Percentiles rank a stretch among this genome's conserved stretches.
Evolutionary conservation across 2,797 vertebrate species (phyloP).

Genomic region (Muscicapa striata): DNA sequence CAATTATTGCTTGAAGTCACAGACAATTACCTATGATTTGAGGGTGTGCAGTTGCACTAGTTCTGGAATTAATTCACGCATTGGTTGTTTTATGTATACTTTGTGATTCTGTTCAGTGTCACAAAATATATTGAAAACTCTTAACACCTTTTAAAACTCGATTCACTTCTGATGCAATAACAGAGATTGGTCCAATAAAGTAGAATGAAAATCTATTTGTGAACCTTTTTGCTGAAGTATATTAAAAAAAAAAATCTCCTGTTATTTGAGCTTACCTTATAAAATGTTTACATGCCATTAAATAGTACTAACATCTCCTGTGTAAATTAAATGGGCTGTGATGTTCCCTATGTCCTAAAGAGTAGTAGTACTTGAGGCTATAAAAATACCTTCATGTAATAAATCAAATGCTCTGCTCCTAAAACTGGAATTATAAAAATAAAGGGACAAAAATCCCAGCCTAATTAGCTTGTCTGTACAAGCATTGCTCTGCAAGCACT

Average conservation of each 20-base stretch:
- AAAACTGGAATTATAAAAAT: conserved; percentile 75
- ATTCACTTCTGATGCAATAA: conserved; percentile 77
- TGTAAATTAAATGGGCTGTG: conserved; percentile 78
- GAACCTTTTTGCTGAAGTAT: conserved; percentile 78
- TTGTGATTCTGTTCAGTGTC: conserved; percentile 72
- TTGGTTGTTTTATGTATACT: conserved; percentile 67
- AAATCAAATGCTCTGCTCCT: conserved; percentile 74
- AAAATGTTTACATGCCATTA: conserved; percentile 83
- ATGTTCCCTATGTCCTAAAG: conserved; percentile 72
- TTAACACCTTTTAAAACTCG: conserved; percentile 82
- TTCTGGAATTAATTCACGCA: conserved; percentile 76
- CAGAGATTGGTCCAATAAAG: conserved; percentile 76
- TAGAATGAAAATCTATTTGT: conserved; percentile 79
- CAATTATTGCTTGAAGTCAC: neutral
- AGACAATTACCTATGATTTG: conserved; percentile 29
- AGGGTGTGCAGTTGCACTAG: conserved; percentile 18
- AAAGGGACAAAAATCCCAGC: conserved; percentile 54
- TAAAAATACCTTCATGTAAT: conserved; percentile 76
- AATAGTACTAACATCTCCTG: conserved; percentile 78
- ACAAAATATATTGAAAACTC: conserved; percentile 81
- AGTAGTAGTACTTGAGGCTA: conserved; percentile 59
- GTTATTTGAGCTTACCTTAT: conserved; percentile 80
- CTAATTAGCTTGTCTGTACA: conserved; percentile 59
- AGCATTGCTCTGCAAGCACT: conserved; percentile 39
- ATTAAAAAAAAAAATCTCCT: conserved; percentile 77